These are phyloP conservation scores for Lanistes nyassanus DNA, from an alignment of 1,140 invertebrate species.

Conservation along the genomic window DNA sequence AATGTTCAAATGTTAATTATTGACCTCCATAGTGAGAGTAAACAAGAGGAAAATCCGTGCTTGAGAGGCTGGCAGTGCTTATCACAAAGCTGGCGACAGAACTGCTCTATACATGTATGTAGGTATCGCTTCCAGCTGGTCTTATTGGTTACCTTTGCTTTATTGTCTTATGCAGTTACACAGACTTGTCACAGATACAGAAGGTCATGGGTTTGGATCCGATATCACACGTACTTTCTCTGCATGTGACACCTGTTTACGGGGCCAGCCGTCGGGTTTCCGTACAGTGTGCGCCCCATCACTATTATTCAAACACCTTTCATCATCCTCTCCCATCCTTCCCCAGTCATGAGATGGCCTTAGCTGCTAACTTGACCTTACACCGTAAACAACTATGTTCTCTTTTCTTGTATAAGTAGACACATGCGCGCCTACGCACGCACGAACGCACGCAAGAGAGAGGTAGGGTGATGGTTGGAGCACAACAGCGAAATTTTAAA, in stretches of 20 bases:
- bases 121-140: not conserved
- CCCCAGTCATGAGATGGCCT: not conserved
- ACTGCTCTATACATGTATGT: not conserved
- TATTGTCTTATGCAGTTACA: not conserved
- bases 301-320: not conserved
- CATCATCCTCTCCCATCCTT: not conserved
- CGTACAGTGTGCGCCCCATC: not conserved
- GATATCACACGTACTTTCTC: not conserved
- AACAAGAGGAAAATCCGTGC: no score
- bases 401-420: no score
- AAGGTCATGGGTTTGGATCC: not conserved
- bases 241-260: no score
- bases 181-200: no score
- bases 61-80: no score
- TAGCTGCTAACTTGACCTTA: no score
- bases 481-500: not conserved
- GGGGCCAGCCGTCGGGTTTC: no score
- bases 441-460: constrained; percentile 3
- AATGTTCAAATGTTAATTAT: no score
- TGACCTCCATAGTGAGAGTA: no score
- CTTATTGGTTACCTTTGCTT: not conserved
- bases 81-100: not conserved
- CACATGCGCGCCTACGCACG: no score
- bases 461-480: not conserved
- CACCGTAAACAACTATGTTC: no score